phyloP scores from a whole-genome alignment of 2,113 vertebrate species.

The Turdus rufiventris region DNA sequence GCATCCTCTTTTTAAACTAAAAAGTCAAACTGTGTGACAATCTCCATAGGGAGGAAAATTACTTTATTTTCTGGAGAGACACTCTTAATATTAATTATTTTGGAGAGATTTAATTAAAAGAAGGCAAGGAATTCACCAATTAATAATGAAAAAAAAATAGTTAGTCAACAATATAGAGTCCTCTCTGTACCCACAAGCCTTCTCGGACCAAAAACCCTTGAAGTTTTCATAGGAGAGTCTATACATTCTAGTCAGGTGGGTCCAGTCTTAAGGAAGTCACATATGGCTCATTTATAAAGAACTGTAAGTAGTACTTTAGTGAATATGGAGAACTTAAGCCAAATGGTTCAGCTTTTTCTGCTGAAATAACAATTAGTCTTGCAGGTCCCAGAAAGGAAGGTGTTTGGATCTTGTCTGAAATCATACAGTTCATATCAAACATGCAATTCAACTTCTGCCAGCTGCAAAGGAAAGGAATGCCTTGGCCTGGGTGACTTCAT shows the following conservation, averaged over 20 bases:
- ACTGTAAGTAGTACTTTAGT: background rate
- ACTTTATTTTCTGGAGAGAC: background rate
- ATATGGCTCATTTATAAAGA: background rate
- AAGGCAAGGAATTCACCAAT: background rate
- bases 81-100: background rate
- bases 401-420: background rate
- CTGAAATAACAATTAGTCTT: background rate
- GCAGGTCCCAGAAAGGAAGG: background rate
- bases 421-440: background rate
- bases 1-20: background rate
- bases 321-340: background rate
- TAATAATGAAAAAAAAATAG: background rate
- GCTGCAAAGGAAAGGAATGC: background rate
- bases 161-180: background rate
- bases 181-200: background rate
- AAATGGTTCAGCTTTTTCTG: background rate
- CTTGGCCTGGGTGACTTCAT: background rate
- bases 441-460: background rate
- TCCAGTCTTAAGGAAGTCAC: background rate
- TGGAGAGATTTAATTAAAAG: background rate
- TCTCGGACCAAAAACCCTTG: background rate
- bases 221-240: background rate
- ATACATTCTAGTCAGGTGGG: background rate
- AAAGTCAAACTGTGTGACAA: background rate
- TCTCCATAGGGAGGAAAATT: background rate